phyloP scores from a whole-genome alignment of 2,888 invertebrate genomes.

The Emesis furor region DNA sequence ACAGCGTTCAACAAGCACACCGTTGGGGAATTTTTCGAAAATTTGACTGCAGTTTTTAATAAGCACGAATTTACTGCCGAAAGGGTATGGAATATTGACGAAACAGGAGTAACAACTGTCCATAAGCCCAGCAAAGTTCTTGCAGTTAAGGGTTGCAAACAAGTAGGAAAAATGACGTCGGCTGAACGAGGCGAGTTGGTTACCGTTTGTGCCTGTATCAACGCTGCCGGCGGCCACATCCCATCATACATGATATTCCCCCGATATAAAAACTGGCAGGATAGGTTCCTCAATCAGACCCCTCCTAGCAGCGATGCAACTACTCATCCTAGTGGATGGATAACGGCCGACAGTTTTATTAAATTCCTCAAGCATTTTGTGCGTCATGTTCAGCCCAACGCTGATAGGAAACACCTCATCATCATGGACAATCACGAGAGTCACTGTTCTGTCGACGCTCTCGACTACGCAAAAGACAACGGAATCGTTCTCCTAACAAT shows the following conservation, averaged over 20 bases:
- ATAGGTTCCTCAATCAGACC: constrained; percentile 78
- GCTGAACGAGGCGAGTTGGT: constrained; percentile 11
- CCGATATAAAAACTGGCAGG: constrained; percentile 76
- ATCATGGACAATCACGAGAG: constrained; percentile 66
- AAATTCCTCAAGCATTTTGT: constrained; percentile 75
- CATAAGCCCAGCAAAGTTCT: neutral
- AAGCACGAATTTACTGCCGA: neutral
- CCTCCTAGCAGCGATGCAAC: constrained; percentile 79
- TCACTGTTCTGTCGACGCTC: constrained; percentile 75
- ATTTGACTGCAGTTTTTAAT: neutral
- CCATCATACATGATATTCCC: constrained; percentile 81
- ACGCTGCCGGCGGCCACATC: constrained; percentile 66
- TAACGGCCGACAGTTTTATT: constrained; percentile 79
- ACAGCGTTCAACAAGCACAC: neutral
- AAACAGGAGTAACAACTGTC: neutral
- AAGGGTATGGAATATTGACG: neutral
- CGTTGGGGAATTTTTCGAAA: neutral
- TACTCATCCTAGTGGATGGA: constrained; percentile 80
- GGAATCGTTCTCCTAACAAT: constrained; percentile 63
- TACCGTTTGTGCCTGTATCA: constrained; percentile 74
- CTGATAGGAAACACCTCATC: constrained; percentile 24
- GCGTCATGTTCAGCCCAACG: constrained; percentile 9
- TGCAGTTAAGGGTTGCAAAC: neutral
- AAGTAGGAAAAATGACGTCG: constrained; percentile 1
- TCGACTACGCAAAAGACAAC: constrained; percentile 50